Evolutionary conservation across 2,797 vertebrate genomes (phyloP).

Genomic region (Pachyuromys duprasi): DNA sequence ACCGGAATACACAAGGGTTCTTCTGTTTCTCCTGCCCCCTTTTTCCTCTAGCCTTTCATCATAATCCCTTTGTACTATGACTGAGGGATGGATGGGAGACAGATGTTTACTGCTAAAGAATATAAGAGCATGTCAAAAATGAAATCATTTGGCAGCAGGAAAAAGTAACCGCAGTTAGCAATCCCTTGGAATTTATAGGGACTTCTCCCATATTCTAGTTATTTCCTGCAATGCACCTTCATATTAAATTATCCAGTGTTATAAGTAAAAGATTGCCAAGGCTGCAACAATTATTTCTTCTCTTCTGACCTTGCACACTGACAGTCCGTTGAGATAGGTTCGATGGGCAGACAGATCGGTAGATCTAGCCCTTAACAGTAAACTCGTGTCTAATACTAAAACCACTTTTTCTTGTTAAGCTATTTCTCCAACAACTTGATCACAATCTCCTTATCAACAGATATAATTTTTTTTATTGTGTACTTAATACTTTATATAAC

Average conservation of each 20-base stretch:
- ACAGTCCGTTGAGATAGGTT: constrained; percentile 23
- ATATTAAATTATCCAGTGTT: constrained; percentile 48
- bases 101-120: constrained; percentile 35
- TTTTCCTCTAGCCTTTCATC: neutral
- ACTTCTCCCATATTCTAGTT: constrained; percentile 30
- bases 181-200: constrained; percentile 23
- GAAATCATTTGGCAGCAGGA: constrained; percentile 9
- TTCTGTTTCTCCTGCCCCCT: neutral
- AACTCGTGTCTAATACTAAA: neutral
- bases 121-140: neutral
- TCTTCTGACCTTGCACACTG: constrained; percentile 43
- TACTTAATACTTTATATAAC: neutral
- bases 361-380: neutral
- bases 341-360: neutral
- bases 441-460: constrained; percentile 23
- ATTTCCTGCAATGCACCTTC: constrained; percentile 53
- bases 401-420: constrained; percentile 14
- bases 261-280: neutral
- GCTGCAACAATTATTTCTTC: neutral
- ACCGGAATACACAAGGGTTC: constrained; percentile 56
- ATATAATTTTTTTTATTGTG: constrained; percentile 41
- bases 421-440: constrained; percentile 12
- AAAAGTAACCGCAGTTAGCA: constrained; percentile 3
- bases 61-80: neutral
- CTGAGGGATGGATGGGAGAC: neutral